A percentile compares a stretch with the other conserved stretches of the same genome.
These are phyloP conservation scores for Cyprichromis sp. DNA, from an alignment of 2,113 vertebrate genomes.

Conservation along the genomic window DNA sequence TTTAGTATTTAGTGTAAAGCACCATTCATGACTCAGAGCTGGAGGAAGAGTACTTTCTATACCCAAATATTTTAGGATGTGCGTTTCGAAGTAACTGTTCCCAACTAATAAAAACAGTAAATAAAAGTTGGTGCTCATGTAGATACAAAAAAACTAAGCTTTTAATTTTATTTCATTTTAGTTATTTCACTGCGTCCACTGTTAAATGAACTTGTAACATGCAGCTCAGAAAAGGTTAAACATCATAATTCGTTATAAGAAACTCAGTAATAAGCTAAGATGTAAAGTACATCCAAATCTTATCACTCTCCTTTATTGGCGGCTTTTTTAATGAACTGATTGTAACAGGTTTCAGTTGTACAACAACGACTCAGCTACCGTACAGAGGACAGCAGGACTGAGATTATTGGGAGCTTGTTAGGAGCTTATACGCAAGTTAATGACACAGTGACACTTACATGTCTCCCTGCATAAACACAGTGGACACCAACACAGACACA, in stretches of 20 bases:
- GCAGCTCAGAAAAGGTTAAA: not conserved
- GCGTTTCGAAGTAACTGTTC: not conserved
- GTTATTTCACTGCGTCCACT: not conserved
- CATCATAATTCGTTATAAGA: not conserved
- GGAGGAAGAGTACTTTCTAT: not conserved
- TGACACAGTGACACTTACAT: not conserved
- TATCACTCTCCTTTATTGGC: not conserved
- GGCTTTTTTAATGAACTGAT: not conserved
- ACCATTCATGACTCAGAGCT: not conserved
- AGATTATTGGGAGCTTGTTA: conserved; percentile 2
- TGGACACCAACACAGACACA: not conserved
- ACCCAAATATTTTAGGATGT: not conserved
- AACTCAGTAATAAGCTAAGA: not conserved
- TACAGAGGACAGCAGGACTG: not conserved
- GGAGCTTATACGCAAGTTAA: not conserved
- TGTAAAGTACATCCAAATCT: not conserved
- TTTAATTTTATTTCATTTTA: not conserved
- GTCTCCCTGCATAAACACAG: not conserved
- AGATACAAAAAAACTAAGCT: not conserved
- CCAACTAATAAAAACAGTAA: not conserved
- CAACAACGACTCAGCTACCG: not conserved
- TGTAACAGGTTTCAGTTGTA: not conserved
- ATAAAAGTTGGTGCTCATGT: not conserved
- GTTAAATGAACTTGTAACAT: not conserved
- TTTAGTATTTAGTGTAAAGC: not conserved